Evolutionary conservation across 2,888 invertebrate species (phyloP).

Genomic region (Ormia ochracea): DNA sequence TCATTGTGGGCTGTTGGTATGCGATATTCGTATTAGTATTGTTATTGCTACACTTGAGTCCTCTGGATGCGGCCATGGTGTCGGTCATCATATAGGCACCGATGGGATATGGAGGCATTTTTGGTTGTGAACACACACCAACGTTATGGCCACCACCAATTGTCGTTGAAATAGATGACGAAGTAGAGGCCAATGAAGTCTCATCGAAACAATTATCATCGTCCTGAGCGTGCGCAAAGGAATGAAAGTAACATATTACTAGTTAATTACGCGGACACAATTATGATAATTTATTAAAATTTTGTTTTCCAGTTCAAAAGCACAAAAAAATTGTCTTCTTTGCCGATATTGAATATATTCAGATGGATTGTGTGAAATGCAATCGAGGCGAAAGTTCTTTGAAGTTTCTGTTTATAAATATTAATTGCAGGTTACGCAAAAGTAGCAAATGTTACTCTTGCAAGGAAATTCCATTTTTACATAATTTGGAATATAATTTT

Average conservation of each 20-base stretch:
- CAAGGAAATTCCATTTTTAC: no score
- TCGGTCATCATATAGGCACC: conserved; percentile 71
- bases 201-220: conserved; percentile 66
- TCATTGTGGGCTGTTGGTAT: conserved; percentile 64
- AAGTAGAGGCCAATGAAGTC: conserved; percentile 49
- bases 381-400: no score
- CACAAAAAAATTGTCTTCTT: no score
- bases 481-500: no score
- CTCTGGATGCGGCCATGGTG: conserved; percentile 47
- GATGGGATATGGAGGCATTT: conserved; percentile 76
- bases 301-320: not conserved
- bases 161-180: conserved; percentile 47
- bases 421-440: no score
- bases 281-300: not conserved
- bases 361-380: no score
- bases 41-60: conserved; percentile 47
- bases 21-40: conserved; percentile 25
- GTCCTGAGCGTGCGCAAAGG: conserved; percentile 49
- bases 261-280: not conserved
- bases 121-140: conserved; percentile 73
- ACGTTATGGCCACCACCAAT: conserved; percentile 59
- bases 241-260: not conserved
- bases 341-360: no score
- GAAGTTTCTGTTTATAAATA: no score
- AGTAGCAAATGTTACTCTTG: no score